Percentiles rank a stretch among this genome's conserved stretches.
These are phyloP conservation scores for Acipenser oxyrinchus DNA, from an alignment of 2,797 vertebrate genomes.

Conservation along the genomic window DNA sequence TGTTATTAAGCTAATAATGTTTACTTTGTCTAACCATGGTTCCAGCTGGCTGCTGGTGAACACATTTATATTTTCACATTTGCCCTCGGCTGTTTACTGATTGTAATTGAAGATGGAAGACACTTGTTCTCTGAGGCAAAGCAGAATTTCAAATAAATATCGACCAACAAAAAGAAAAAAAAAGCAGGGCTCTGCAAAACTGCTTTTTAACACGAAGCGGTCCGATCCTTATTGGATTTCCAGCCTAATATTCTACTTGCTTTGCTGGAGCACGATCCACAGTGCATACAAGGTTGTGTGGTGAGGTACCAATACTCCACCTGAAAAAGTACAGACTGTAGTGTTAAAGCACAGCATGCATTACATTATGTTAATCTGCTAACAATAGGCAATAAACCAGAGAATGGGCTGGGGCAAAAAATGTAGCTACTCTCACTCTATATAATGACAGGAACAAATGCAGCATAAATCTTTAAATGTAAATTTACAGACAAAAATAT, in stretches of 20 bases:
- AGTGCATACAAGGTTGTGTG: no score
- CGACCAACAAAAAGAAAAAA: constrained; percentile 38
- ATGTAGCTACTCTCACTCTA: no score
- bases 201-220: constrained; percentile 40
- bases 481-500: no score
- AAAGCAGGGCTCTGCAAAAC: constrained; percentile 28
- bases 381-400: no score
- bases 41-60: constrained; percentile 31
- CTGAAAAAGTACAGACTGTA: no score
- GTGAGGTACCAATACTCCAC: no score
- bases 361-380: no score
- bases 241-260: neutral
- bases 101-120: constrained; percentile 67
- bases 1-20: constrained; percentile 58
- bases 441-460: no score
- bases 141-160: constrained; percentile 73
- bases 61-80: constrained; percentile 47
- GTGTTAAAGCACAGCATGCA: no score
- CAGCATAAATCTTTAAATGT: no score
- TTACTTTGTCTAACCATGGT: constrained; percentile 44
- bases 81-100: constrained; percentile 74
- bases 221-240: constrained; percentile 24
- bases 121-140: constrained; percentile 48
- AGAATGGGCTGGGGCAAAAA: no score
- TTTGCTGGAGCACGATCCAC: no score